These are phyloP conservation scores for Thera britannica DNA, from an alignment of 2,888 invertebrate species.

Conservation along the genomic window DNA sequence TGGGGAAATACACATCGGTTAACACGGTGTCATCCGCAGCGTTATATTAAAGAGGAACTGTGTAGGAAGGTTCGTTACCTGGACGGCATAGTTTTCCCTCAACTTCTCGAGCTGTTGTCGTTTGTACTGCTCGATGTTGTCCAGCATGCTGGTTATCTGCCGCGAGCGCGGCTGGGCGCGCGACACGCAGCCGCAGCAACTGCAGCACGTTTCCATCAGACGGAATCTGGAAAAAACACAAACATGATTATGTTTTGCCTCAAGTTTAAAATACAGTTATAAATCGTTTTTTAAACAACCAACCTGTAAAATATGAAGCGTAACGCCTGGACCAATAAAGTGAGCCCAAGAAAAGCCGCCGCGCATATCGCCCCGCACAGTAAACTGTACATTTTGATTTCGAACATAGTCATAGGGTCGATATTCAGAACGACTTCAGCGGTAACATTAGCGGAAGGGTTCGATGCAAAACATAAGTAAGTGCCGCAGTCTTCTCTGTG, in stretches of 20 bases:
- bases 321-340: constrained; percentile 91
- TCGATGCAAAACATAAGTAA: constrained; percentile 94
- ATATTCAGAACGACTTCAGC: constrained; percentile 91
- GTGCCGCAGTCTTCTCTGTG: constrained; percentile 92
- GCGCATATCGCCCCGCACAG: constrained; percentile 93
- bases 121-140: constrained; percentile 95
- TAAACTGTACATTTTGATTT: constrained; percentile 93
- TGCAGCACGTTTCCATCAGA: constrained; percentile 89
- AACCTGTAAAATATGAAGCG: constrained; percentile 89
- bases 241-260: constrained; percentile 18
- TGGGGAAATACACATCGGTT: constrained; percentile 54
- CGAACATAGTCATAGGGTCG: constrained; percentile 93
- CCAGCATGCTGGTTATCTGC: constrained; percentile 94
- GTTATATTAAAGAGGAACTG: background rate
- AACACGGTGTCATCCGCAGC: background rate
- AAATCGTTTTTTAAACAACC: constrained; percentile 55
- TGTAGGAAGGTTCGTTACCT: constrained; percentile 81
- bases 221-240: constrained; percentile 86
- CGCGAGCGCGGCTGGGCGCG: constrained; percentile 91
- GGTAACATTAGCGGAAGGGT: constrained; percentile 92
- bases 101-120: constrained; percentile 94
- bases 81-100: constrained; percentile 95
- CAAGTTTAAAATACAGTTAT: constrained; percentile 3
- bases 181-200: constrained; percentile 90
- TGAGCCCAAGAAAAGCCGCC: constrained; percentile 90